Base-by-base conservation (phyloP, 2,113 vertebrate species). In the Porphyrio hochstetteri region DNA sequence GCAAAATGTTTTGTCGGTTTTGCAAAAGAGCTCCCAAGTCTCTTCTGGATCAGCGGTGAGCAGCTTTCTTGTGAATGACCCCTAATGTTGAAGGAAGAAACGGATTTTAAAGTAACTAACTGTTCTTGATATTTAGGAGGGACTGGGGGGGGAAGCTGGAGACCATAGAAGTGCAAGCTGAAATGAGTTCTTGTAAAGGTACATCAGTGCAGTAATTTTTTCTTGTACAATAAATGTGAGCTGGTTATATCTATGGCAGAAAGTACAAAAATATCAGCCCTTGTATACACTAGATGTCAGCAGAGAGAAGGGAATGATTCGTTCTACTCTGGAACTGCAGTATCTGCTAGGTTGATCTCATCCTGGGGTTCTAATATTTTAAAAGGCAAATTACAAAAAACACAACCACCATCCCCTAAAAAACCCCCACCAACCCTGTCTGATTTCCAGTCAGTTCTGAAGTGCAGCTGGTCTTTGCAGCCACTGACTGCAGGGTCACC, bases 31-130 rank as follows among this genome's bases (percentile, higher is more conserved):
- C 97, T 10, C 96, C 97, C 67, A 96, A 96, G 78, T 97, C 96
- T 53, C 42, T 96, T 14, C 80, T 97, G 52, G 98, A 99, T 93
- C 98, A 97, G 93, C 97, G 96, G 99, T 99, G 96, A 98, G 98
- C 0, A 12, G 17, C n/a, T 86, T 61, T 82, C 53, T 48, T 80
- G 8, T 69, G 55, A 63, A 33, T 29, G 3, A 35, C 16, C 31
- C 76, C 19, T 46, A 44, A 12, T 2, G 2, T 16, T 57, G 61
- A 86, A 74, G 44, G 59, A 76, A 80, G 44, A 67, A 74, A 42
- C 0, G 2, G 20, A 42, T 83, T 92, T 88, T 78, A 46, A 64
- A 86, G 25, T 75, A 70, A 40, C 27, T 44, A 25, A 52, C 21
- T 48, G 11, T 52, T 83, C 42, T 75, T 3, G 2, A 2, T 94